Evolutionary conservation across 2,113 vertebrate species (phyloP).

Genomic region (Nyctereutes procyonoides): DNA sequence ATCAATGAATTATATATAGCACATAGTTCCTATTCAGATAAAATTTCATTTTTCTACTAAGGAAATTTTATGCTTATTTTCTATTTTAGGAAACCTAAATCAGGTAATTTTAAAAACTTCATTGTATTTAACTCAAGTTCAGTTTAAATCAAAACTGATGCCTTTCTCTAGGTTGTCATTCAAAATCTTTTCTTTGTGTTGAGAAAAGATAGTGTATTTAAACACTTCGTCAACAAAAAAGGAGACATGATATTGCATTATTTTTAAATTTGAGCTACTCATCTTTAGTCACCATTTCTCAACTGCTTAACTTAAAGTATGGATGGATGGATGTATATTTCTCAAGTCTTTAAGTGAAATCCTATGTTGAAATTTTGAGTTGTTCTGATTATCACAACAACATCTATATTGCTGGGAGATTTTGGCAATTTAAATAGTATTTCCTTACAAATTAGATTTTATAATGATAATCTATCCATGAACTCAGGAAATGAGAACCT

Average conservation of each 20-base stretch:
- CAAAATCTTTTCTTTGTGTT: constrained; percentile 5
- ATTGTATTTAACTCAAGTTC: not conserved
- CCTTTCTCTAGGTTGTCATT: constrained; percentile 10
- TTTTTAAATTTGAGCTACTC: not conserved
- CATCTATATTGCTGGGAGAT: not conserved
- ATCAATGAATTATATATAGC: not conserved
- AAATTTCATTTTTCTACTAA: constrained; percentile 7
- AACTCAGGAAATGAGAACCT: not conserved
- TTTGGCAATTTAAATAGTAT: not conserved
- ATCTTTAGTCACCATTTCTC: not conserved
- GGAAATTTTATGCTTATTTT: constrained; percentile 47
- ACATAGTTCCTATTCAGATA: constrained; percentile 24
- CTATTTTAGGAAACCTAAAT: constrained; percentile 50
- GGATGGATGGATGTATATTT: not conserved
- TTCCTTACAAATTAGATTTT: not conserved
- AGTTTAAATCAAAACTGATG: constrained; percentile 23
- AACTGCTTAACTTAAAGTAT: constrained; percentile 32
- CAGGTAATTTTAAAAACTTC: not conserved
- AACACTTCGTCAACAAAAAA: constrained; percentile 7
- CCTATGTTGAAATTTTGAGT: constrained; percentile 26
- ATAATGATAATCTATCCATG: not conserved
- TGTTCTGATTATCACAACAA: constrained; percentile 5
- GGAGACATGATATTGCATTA: not conserved
- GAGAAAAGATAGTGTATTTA: not conserved
- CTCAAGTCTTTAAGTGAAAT: not conserved